Percentiles rank a stretch among this genome's conserved stretches.
These are phyloP conservation scores for Acronicta aceris DNA, from an alignment of 2,888 invertebrate species.

Conservation along the genomic window DNA sequence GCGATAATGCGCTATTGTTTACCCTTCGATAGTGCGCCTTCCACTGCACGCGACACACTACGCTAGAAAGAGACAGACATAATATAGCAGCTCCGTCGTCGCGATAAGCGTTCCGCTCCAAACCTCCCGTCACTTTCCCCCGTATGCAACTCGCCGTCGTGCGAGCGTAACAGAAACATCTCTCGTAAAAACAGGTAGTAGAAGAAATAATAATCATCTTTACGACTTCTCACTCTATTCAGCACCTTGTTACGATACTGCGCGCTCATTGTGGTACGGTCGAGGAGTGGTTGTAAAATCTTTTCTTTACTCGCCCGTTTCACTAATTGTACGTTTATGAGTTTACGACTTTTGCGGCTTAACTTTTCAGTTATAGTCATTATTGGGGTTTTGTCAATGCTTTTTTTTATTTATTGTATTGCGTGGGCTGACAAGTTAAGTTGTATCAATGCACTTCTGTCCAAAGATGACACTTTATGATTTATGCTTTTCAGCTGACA, in stretches of 20 bases:
- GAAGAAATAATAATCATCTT: constrained; percentile 90
- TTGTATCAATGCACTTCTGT: constrained; percentile 37
- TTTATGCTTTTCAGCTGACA: constrained; percentile 41
- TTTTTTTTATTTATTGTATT: constrained; percentile 66
- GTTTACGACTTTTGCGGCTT: constrained; percentile 87
- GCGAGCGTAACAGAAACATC: constrained; percentile 76
- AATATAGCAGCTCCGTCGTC: constrained; percentile 68
- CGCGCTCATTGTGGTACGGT: constrained; percentile 88
- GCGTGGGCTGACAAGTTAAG: constrained; percentile 50
- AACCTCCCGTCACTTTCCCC: constrained; percentile 74
- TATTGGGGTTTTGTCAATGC: constrained; percentile 78
- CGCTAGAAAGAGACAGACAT: constrained; percentile 78
- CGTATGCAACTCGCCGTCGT: constrained; percentile 58
- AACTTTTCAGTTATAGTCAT: constrained; percentile 83
- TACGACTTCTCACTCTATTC: constrained; percentile 90
- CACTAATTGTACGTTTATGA: constrained; percentile 89
- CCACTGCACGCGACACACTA: constrained; percentile 85
- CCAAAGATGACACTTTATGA: constrained; percentile 36
- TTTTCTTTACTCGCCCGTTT: constrained; percentile 89
- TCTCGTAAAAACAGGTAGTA: constrained; percentile 90
- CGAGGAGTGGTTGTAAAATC: constrained; percentile 88
- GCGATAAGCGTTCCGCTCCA: constrained; percentile 73
- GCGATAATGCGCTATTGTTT: constrained; percentile 89
- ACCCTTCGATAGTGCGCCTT: constrained; percentile 88
- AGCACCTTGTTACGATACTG: constrained; percentile 90